Evolutionary conservation across 2,797 vertebrate species (phyloP).

Genomic region (Lophotriccus pileatus): DNA sequence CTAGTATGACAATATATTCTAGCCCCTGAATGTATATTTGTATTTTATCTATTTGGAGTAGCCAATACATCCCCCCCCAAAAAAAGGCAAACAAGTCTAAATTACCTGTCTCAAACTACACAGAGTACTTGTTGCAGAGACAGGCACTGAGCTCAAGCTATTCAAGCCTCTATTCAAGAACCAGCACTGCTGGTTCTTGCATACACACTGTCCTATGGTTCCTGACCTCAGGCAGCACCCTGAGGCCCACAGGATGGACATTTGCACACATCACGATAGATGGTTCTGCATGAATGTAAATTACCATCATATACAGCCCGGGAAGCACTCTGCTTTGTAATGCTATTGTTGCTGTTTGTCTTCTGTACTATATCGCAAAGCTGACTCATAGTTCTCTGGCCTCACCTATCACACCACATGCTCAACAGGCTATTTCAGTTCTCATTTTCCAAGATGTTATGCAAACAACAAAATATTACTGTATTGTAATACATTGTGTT

Average conservation of each 20-base stretch:
- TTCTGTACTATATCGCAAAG: neutral
- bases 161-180: neutral
- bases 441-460: neutral
- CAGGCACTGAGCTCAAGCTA: neutral
- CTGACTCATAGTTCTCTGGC: neutral
- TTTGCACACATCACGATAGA: neutral
- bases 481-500: neutral
- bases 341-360: neutral
- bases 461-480: neutral
- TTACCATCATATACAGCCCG: neutral
- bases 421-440: neutral
- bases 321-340: neutral
- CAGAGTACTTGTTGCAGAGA: neutral
- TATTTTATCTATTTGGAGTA: neutral
- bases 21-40: neutral
- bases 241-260: neutral
- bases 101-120: neutral
- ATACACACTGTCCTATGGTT: neutral
- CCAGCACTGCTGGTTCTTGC: neutral
- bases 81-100: neutral
- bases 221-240: neutral
- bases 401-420: neutral
- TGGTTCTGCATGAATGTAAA: neutral
- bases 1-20: neutral
- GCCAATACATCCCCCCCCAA: neutral